These are phyloP conservation scores for Heliocidaris tuberculata DNA, from an alignment of 35 echinoderm and acorn worm species.

Conservation along the genomic window DNA sequence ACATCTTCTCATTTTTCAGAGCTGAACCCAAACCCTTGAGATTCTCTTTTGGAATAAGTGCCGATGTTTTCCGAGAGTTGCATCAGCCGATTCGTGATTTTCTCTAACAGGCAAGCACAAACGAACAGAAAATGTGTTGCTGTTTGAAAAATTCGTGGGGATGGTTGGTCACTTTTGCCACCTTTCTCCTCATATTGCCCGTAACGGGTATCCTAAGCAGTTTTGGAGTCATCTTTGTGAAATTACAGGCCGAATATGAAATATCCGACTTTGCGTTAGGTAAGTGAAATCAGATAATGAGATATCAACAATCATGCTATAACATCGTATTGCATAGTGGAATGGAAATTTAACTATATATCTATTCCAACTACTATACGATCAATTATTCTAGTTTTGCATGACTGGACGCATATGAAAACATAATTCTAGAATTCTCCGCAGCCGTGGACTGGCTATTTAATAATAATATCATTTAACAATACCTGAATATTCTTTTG, in stretches of 20 bases:
- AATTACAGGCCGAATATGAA: constrained; percentile 86
- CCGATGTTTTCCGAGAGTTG: neutral
- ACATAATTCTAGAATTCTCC: neutral
- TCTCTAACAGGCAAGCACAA: neutral
- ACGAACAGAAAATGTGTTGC: constrained; percentile 16
- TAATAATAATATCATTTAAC: neutral
- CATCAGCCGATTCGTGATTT: neutral
- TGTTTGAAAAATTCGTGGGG: constrained; percentile 89
- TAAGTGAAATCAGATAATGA: constrained; percentile 4
- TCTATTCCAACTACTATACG: neutral
- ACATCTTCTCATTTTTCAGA: neutral
- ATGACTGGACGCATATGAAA: neutral
- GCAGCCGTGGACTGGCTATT: neutral
- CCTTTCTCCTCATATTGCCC: constrained; percentile 87
- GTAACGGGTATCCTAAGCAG: constrained; percentile 87
- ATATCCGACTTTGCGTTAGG: constrained; percentile 79
- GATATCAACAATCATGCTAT: neutral
- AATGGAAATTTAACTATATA: neutral
- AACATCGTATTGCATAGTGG: no score
- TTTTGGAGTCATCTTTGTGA: constrained; percentile 93
- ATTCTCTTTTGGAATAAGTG: neutral
- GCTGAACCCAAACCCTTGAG: neutral
- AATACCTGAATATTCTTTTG: neutral
- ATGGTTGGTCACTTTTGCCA: constrained; percentile 89
- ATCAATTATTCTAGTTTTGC: neutral